Evolutionary conservation across 2,797 vertebrate genomes (phyloP).

Genomic region (Parotocinclus haroldoi): DNA sequence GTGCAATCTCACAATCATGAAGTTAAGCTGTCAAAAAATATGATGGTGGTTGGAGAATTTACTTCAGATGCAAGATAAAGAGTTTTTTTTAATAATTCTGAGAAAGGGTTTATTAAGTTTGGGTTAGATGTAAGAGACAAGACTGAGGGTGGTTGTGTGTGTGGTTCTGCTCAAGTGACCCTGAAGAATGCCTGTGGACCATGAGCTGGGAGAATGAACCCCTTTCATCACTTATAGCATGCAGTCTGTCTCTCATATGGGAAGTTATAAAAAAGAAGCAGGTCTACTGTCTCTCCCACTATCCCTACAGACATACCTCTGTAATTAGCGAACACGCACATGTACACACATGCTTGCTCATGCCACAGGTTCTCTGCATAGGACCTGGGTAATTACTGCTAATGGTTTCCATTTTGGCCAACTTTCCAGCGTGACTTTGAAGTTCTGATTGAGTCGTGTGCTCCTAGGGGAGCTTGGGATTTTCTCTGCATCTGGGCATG

Average conservation of each 20-base stretch:
- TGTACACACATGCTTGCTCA: slow-evolving; percentile 32
- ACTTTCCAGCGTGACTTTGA: slow-evolving; percentile 65
- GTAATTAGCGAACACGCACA: slow-evolving; percentile 31
- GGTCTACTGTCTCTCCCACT: slow-evolving; percentile 34
- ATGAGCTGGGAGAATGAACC: slow-evolving; percentile 55
- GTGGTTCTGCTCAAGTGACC: slow-evolving; percentile 71
- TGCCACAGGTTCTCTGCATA: slow-evolving; percentile 64
- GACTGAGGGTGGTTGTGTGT: slow-evolving; percentile 31
- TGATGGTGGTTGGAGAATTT: slow-evolving; percentile 45
- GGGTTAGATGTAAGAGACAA: slow-evolving; percentile 16
- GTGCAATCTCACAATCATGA: slow-evolving; percentile 60
- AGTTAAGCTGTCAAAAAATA: slow-evolving; percentile 54
- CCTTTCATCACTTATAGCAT: slow-evolving; percentile 65
- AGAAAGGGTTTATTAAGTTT: slow-evolving; percentile 36
- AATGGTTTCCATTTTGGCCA: slow-evolving; percentile 72
- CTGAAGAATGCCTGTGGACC: slow-evolving; percentile 71
- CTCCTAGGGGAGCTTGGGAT: slow-evolving; percentile 1
- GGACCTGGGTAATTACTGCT: slow-evolving; percentile 66
- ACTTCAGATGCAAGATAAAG: slow-evolving; percentile 65
- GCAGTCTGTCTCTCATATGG: slow-evolving; percentile 41
- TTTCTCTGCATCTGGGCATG: slow-evolving; percentile 2
- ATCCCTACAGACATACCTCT: slow-evolving; percentile 17
- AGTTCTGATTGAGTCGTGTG: slow-evolving; percentile 58
- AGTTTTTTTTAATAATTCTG: slow-evolving; percentile 32
- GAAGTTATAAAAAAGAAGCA: slow-evolving; percentile 57